Evolutionary conservation across 2,797 vertebrate genomes (phyloP).

Genomic region (Microhierax caerulescens): DNA sequence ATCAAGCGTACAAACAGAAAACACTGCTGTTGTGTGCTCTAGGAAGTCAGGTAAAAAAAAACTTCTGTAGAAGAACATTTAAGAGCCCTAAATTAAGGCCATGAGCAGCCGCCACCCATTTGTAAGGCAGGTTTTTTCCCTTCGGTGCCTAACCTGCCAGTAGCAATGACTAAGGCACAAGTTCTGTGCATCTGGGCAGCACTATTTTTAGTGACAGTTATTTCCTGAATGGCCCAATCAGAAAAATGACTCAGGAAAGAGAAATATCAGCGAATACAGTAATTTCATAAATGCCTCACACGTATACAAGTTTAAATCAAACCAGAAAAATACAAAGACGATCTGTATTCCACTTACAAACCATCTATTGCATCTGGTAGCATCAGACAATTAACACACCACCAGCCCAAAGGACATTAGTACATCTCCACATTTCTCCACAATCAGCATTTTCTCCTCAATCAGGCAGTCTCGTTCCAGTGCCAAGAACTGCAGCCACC

Average conservation of each 20-base stretch:
- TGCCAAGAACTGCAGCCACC: neutral
- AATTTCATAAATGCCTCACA: neutral
- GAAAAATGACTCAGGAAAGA: constrained; percentile 22
- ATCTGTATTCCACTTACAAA: neutral
- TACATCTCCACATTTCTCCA: neutral
- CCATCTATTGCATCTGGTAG: neutral
- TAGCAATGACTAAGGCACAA: neutral
- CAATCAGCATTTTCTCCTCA: neutral
- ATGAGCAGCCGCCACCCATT: neutral
- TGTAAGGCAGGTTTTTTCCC: neutral
- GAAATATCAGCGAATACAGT: neutral
- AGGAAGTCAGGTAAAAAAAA: neutral
- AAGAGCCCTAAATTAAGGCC: neutral
- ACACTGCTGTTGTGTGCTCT: neutral
- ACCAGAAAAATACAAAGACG: neutral
- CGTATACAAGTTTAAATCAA: neutral
- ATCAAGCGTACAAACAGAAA: neutral
- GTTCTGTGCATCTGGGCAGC: neutral
- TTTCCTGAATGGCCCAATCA: constrained; percentile 54
- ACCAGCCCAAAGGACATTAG: neutral
- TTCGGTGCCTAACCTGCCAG: neutral
- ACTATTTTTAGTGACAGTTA: neutral
- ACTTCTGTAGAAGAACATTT: neutral
- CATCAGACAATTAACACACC: fast-evolving
- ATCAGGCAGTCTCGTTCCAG: neutral